Base-by-base conservation (phyloP, 2,113 vertebrate genomes). In the Chloropsis hardwickii region DNA sequence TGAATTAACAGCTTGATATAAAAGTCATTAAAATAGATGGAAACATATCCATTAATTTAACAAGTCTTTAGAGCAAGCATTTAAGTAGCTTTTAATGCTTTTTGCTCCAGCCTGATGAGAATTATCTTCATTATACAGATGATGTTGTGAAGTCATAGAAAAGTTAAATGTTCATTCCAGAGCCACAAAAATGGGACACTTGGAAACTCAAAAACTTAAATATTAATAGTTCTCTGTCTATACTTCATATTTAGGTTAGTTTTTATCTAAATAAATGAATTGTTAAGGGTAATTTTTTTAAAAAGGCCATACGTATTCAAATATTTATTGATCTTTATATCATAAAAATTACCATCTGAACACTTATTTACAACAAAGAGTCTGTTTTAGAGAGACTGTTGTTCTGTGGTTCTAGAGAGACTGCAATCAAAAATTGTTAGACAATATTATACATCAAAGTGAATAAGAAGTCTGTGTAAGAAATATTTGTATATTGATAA, bases 1-100 rank as follows among this genome's bases (percentile, higher is more conserved):
- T 64, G 21, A 81, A 93, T 84, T 60, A 95, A n/a, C 27, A 92
- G 27, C 25, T 81, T 72, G 40, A 87, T 82, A 28, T 69, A 56
- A 87, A 94, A 79, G n/a, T 61, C 70, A 65, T 93, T 90, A 76
- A 85, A 93, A 80, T 53, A 84, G 44, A 76, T 93, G 62, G 25
- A 85, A 90, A 48, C 5, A 25, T 47, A 86, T 39, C 11, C 39
- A 85, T 60, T 81, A 3, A 23, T 79, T 86, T 79, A 76, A 51
- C 10, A 56, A 53, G 20, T 60, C 81, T 76, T 81, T 69, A 87
- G 10, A 80, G 11, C 13, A 88, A 51, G 25, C 6, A 51, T 33
- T 81, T 72, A 61, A 78, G 23, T 58, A 85, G 19, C 5, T 86
- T 96, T 78, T 85, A 88, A 79, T 80, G 50, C 7, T 69, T 76